phyloP scores from a whole-genome alignment of 2,888 invertebrate genomes.

The Stenichneumon culpator region DNA sequence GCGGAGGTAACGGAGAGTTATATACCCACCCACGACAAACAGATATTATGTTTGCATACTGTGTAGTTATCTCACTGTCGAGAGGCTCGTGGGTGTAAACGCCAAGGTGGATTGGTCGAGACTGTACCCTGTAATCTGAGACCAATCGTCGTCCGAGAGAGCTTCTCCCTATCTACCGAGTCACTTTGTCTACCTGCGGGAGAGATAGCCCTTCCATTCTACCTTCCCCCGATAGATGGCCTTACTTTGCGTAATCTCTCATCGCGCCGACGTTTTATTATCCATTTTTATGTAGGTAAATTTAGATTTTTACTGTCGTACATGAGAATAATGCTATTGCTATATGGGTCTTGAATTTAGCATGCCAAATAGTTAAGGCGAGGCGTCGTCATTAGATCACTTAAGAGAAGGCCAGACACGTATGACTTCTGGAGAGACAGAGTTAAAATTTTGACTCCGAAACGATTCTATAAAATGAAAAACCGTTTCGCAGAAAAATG shows the following conservation, averaged over 20 bases:
- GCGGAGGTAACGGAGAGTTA: constrained; percentile 60
- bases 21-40: constrained; percentile 69
- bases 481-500: too few species aligned
- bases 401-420: too few species aligned
- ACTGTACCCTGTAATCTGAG: constrained; percentile 52
- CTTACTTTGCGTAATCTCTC: neutral
- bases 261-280: neutral
- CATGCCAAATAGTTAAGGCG: neutral
- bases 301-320: neutral
- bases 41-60: constrained; percentile 50
- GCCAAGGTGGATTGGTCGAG: constrained; percentile 65
- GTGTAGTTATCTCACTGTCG: constrained; percentile 59
- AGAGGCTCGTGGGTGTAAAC: constrained; percentile 53
- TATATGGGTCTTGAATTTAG: neutral
- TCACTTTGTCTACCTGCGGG: constrained; percentile 65
- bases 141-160: constrained; percentile 59
- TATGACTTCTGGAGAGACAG: too few species aligned
- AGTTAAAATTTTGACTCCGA: too few species aligned
- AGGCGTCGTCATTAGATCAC: neutral
- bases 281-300: neutral
- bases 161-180: constrained; percentile 34
- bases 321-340: neutral
- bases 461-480: too few species aligned
- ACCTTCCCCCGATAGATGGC: constrained; percentile 1
- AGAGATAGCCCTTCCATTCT: constrained; percentile 56